Percentiles rank a stretch among this genome's conserved stretches.
phyloP scores from a whole-genome alignment of 2,113 vertebrate species.

The Ophiodon elongatus region DNA sequence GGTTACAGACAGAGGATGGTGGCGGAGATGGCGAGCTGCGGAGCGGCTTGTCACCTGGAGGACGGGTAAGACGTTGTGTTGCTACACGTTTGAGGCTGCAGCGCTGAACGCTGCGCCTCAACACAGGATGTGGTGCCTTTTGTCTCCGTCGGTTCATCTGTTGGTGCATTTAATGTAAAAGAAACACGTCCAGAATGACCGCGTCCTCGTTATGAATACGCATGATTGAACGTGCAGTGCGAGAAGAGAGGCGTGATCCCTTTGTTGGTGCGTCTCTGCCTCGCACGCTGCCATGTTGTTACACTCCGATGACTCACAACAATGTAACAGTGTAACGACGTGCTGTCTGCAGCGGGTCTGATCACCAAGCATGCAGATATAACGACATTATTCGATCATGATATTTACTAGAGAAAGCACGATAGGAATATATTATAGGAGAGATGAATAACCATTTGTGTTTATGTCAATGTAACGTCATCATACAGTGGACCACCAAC shows the following conservation, averaged over 20 bases:
- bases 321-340: neutral
- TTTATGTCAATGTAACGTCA: neutral
- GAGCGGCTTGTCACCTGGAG: constrained; percentile 57
- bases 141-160: neutral
- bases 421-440: neutral
- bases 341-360: neutral
- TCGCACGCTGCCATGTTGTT: constrained; percentile 40
- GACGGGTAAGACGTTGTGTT: constrained; percentile 59
- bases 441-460: neutral
- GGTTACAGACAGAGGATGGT: constrained; percentile 62
- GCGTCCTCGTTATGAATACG: neutral
- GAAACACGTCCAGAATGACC: accelerated
- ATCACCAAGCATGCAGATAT: neutral
- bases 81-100: constrained; percentile 1
- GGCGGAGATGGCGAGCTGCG: constrained; percentile 69
- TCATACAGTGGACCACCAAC: neutral
- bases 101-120: neutral
- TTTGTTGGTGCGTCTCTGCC: neutral
- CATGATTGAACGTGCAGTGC: neutral
- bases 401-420: neutral
- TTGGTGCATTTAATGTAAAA: neutral
- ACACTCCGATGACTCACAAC: constrained; percentile 11
- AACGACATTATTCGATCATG: neutral
- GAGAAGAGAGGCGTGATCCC: neutral
- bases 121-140: constrained; percentile 55